Evolutionary conservation across 2,113 vertebrate genomes (phyloP).

Genomic region (Rattus norvegicus): GRCr8 NC_086019.1:103760501-103761000

Average conservation of each 20-base stretch:
- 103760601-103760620: neutral
- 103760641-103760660: neutral
- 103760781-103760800: neutral
- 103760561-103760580: neutral
- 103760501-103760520: neutral
- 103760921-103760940: neutral
- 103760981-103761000: neutral
- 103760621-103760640: neutral
- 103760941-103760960: neutral
- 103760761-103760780: neutral
- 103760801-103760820: neutral
- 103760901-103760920: neutral
- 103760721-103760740: neutral
- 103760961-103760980: neutral
- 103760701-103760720: neutral
- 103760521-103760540: neutral
- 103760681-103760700: too few species aligned
- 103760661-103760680: neutral
- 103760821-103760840: neutral
- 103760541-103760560: neutral
- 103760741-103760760: too few species aligned
- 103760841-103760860: neutral
- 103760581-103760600: neutral
- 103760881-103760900: neutral
- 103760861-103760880: neutral